Evolutionary conservation across 2,113 vertebrate species (phyloP).

Genomic region (Eurypyga helias): DNA sequence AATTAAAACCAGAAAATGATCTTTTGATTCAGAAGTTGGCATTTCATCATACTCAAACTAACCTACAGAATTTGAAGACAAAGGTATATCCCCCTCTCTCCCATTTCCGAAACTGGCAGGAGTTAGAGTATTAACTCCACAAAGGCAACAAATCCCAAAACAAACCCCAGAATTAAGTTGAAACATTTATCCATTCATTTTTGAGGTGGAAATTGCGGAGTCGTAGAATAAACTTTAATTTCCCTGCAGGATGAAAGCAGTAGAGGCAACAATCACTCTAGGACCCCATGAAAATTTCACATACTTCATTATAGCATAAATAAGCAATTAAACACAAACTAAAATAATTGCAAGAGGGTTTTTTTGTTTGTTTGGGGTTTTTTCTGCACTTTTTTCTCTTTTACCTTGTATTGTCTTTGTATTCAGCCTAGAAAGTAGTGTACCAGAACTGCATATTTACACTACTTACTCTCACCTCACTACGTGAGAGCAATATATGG

Average conservation of each 20-base stretch:
- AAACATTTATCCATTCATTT: neutral
- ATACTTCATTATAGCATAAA: neutral
- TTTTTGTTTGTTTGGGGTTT: neutral
- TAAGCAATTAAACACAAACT: neutral
- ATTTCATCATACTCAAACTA: slow-evolving; percentile 11
- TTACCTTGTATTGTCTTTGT: neutral
- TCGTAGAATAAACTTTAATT: neutral
- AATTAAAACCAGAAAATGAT: neutral
- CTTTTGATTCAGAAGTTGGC: slow-evolving; percentile 35
- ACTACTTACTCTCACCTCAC: neutral
- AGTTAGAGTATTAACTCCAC: neutral
- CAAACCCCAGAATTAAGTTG: neutral
- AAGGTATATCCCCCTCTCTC: neutral
- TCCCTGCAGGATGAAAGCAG: neutral
- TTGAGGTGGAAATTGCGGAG: neutral
- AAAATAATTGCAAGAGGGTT: neutral
- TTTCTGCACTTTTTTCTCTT: neutral
- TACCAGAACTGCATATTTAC: neutral
- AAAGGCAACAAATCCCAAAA: neutral
- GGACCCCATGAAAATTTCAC: neutral
- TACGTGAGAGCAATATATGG: neutral
- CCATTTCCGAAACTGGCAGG: neutral
- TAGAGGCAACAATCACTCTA: neutral
- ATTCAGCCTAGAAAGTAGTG: neutral
- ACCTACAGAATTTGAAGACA: neutral